A percentile compares a stretch with the other conserved stretches of the same genome.
phyloP scores from a whole-genome alignment of 2,113 vertebrate species.

The Eulemur rufifrons region DNA sequence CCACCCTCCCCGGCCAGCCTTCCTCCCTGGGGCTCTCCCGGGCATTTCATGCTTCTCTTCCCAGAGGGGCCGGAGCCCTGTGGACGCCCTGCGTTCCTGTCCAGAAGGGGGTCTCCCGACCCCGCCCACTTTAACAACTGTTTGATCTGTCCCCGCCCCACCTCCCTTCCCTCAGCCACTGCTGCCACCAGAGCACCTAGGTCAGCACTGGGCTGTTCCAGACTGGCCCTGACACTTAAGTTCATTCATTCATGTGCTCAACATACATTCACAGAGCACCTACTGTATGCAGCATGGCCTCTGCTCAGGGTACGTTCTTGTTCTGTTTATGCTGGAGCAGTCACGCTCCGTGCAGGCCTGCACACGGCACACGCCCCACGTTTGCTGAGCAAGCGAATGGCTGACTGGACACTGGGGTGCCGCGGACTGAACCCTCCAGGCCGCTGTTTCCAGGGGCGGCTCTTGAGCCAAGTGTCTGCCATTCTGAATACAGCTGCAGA shows the following conservation, averaged over 20 bases:
- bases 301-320: background rate
- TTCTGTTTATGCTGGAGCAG: background rate
- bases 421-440: too few relatives aligned
- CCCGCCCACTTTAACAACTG: background rate
- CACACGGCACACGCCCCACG: background rate
- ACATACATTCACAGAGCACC: background rate
- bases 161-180: background rate
- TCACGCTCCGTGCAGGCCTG: background rate
- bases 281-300: background rate
- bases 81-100: background rate
- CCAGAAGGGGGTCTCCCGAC: background rate
- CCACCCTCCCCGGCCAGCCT: background rate
- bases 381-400: background rate
- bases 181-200: background rate
- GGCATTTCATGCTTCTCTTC: background rate
- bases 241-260: too few relatives aligned
- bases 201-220: background rate
- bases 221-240: background rate
- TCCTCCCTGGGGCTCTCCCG: background rate
- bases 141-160: background rate
- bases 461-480: background rate
- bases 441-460: background rate
- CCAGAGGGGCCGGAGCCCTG: background rate
- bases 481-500: too few relatives aligned
- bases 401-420: background rate